Evolutionary conservation across 2,888 invertebrate genomes (phyloP).

Genomic region (Bimastos eiseni): DNA sequence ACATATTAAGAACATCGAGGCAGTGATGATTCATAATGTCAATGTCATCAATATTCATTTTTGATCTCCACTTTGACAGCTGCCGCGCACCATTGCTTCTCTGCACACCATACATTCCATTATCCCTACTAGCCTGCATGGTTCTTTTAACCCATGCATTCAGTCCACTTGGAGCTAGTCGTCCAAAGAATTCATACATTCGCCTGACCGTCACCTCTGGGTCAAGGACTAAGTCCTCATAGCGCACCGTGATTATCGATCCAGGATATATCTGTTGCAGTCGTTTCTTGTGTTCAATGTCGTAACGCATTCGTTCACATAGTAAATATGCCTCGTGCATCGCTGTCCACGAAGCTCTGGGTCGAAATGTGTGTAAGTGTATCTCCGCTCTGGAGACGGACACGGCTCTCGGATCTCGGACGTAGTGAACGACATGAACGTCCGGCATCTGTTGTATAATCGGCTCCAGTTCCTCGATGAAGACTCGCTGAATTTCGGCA

Average conservation of each 20-base stretch:
- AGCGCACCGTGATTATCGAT: not conserved
- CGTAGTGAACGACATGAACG: conserved; percentile 20
- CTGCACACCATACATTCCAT: not conserved
- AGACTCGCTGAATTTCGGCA: not conserved
- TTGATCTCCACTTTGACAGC: not conserved
- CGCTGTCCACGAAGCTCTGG: not conserved
- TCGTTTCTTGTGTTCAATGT: not conserved
- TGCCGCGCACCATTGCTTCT: not conserved
- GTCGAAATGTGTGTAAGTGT: not conserved
- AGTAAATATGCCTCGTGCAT: not conserved
- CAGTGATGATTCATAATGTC: not conserved
- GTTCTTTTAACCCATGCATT: not conserved
- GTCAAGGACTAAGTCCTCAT: not conserved
- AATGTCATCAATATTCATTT: not conserved
- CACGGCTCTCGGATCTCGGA: conserved; percentile 15
- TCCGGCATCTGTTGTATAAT: not conserved
- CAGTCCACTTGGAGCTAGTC: not conserved
- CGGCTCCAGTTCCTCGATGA: not conserved
- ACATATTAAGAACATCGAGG: not conserved
- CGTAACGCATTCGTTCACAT: not conserved
- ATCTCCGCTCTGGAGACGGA: not conserved
- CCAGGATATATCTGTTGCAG: not conserved
- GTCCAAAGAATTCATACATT: conserved; percentile 15
- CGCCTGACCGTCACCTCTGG: not conserved
- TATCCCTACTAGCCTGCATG: not conserved